Conservation (phyloP, 2,888 invertebrate genomes). For the Dolomedes plantarius region DNA sequence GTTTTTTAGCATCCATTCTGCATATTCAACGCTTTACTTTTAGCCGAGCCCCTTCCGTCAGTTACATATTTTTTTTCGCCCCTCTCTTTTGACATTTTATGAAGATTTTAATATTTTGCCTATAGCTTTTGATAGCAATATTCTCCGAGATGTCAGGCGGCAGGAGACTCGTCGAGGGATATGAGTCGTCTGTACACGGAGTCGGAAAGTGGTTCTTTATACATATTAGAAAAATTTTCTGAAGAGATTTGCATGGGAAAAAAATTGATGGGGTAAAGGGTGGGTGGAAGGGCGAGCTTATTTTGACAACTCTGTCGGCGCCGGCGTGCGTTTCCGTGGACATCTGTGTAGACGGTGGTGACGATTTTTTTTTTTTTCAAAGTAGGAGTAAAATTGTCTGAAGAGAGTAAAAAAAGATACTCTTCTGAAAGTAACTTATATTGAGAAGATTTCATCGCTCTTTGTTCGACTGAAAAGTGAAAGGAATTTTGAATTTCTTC, state of each 20-base stretch:
- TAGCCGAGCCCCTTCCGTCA: not conserved
- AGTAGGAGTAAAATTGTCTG: not conserved
- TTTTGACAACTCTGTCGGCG: conserved; percentile 6
- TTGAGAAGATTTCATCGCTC: too few species aligned
- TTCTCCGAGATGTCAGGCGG: not conserved
- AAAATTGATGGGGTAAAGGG: not conserved
- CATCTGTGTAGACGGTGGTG: not conserved
- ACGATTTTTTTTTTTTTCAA: not conserved
- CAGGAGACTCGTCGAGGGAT: not conserved
- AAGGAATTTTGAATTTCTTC: too few species aligned
- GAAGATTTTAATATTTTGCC: conserved; percentile 52
- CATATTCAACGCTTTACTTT: not conserved
- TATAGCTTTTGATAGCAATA: conserved; percentile 16
- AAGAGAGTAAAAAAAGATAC: too few species aligned
- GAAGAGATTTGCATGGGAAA: not conserved
- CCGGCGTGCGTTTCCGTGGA: not conserved
- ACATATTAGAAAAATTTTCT: not conserved
- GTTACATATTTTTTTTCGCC: conserved; percentile 2
- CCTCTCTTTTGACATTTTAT: conserved; percentile 13
- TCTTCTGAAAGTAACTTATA: too few species aligned
- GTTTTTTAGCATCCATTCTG: not conserved
- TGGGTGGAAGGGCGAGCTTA: not conserved
- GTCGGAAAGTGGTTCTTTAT: conserved; percentile 10
- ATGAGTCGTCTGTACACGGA: not conserved
- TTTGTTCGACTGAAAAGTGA: too few species aligned